Conservation (phyloP, 1,140 invertebrate species). For the Psix sp. region DNA sequence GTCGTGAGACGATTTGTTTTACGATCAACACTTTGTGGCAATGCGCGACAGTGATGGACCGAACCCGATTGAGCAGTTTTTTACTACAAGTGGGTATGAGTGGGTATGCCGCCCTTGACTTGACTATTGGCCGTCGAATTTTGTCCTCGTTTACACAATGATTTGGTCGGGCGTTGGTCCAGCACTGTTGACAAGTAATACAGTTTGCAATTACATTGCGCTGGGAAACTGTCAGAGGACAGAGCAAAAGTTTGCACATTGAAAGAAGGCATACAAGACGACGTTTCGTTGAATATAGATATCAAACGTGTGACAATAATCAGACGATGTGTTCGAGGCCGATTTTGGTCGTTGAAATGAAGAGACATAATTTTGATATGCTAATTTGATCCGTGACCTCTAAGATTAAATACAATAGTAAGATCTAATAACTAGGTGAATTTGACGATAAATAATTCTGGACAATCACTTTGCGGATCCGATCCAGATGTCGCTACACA, state of each 20-base stretch:
- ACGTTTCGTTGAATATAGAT: too few relatives aligned
- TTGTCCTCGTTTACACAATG: conserved; percentile 8
- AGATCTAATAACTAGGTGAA: too few relatives aligned
- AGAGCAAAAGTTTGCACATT: conserved; percentile 24
- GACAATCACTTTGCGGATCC: too few relatives aligned
- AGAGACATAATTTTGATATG: too few relatives aligned
- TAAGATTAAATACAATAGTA: too few relatives aligned
- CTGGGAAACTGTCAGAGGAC: conserved; percentile 21
- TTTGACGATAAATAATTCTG: too few relatives aligned
- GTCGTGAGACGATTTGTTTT: conserved; percentile 24
- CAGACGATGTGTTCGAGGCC: too few relatives aligned
- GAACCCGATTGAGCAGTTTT: conserved; percentile 45
- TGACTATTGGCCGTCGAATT: conserved; percentile 1
- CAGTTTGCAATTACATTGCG: conserved; percentile 50
- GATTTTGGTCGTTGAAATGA: too few relatives aligned
- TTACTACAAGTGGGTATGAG: conserved; percentile 8
- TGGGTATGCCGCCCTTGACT: not conserved
- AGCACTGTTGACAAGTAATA: conserved; percentile 26
- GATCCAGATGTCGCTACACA: too few relatives aligned
- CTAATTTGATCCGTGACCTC: too few relatives aligned
- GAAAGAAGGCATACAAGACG: too few relatives aligned
- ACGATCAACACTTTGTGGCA: conserved; percentile 51
- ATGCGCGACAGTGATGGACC: conserved; percentile 41
- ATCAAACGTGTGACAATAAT: too few relatives aligned
- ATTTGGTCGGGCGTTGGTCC: conserved; percentile 43